A percentile compares a stretch with the other conserved stretches of the same genome.
Evolutionary conservation across 2,888 invertebrate genomes (phyloP).

Genomic region (Altica lythri): DNA sequence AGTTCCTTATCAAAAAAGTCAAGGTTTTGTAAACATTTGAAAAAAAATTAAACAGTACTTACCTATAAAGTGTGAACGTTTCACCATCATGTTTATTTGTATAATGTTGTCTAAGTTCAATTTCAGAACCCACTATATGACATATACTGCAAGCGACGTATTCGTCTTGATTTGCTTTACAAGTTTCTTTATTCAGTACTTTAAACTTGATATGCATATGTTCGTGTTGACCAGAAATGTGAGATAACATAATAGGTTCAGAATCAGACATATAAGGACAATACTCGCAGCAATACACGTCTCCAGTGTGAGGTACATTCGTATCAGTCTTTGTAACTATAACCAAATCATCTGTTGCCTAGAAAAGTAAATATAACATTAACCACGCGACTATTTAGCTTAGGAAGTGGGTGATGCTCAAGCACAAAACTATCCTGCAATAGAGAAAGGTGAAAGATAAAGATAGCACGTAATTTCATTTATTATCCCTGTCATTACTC

Average conservation of each 20-base stretch:
- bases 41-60: background rate
- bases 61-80: constrained; percentile 32
- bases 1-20: too few species aligned
- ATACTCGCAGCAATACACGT: constrained; percentile 41
- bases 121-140: constrained; percentile 47
- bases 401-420: too few species aligned
- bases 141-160: constrained; percentile 48
- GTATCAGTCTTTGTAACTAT: constrained; percentile 36
- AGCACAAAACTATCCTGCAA: too few species aligned
- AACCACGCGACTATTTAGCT: background rate
- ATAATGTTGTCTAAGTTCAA: constrained; percentile 52
- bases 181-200: constrained; percentile 28
- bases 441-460: too few species aligned
- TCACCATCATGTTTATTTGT: constrained; percentile 48
- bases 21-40: too few species aligned
- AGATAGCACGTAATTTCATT: too few species aligned
- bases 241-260: constrained; percentile 29
- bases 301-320: constrained; percentile 38
- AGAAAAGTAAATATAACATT: too few species aligned
- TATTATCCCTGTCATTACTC: too few species aligned
- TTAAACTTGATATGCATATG: constrained; percentile 34
- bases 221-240: constrained; percentile 32
- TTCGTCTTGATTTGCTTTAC: constrained; percentile 27
- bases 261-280: constrained; percentile 36
- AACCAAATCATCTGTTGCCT: constrained; percentile 31